Evolutionary conservation across 1,140 invertebrate genomes (phyloP).

Genomic region (Protaetia brevitarsis): DNA sequence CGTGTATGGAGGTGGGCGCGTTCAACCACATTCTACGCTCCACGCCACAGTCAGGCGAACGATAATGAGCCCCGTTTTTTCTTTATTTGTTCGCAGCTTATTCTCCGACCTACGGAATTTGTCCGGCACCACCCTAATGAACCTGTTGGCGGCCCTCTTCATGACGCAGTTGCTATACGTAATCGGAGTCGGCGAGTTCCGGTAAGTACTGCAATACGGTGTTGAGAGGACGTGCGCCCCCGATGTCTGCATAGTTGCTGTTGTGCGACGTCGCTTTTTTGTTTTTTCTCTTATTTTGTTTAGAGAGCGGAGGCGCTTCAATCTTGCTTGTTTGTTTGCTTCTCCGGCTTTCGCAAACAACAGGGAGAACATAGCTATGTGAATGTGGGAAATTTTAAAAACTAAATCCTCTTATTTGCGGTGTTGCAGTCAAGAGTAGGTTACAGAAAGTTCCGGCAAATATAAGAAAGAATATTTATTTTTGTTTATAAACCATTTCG

Average conservation of each 20-base stretch:
- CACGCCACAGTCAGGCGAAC: not conserved
- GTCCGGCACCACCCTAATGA: conserved; percentile 65
- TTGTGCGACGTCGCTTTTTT: not conserved
- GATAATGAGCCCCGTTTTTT: not conserved
- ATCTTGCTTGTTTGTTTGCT: too few species aligned
- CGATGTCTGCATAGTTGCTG: not conserved
- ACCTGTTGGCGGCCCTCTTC: conserved; percentile 64
- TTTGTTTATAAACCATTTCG: too few species aligned
- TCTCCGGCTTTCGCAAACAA: too few species aligned
- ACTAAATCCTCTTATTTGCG: too few species aligned
- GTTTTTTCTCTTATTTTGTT: too few species aligned
- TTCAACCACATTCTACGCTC: not conserved
- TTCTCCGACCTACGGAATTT: conserved; percentile 65
- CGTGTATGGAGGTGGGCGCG: too few species aligned
- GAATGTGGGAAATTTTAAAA: too few species aligned
- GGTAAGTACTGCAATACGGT: conserved; percentile 48
- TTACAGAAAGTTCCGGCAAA: too few species aligned
- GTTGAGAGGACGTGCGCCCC: not conserved
- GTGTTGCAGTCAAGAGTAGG: too few species aligned
- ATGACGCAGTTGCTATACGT: conserved; percentile 68
- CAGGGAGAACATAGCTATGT: too few species aligned
- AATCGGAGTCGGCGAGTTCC: conserved; percentile 64
- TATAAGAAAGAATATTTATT: too few species aligned
- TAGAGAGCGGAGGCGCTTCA: too few species aligned
- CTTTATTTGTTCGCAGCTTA: conserved; percentile 58